These are phyloP conservation scores for Pseudomyrmex cubaensis DNA, from an alignment of 1,140 invertebrate genomes.

Conservation along the genomic window DNA sequence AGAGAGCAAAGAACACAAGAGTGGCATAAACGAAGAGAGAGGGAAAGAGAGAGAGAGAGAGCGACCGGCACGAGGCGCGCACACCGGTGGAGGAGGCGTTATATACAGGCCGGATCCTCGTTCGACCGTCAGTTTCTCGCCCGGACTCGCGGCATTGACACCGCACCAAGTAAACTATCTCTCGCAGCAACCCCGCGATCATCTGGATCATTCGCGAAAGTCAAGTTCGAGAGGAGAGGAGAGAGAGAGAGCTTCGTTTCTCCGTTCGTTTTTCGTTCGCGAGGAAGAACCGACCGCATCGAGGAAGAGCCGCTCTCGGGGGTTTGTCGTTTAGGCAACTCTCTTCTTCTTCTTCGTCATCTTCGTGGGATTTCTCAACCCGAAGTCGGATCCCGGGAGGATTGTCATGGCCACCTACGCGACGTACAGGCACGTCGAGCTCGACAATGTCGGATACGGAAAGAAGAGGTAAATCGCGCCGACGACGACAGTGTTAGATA, in stretches of 20 bases:
- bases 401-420: constrained; percentile 88
- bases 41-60: constrained; percentile 37
- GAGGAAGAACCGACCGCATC: not conserved
- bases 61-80: constrained; percentile 28
- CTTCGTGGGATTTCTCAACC: not conserved
- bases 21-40: not conserved
- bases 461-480: constrained; percentile 87
- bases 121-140: constrained; percentile 76
- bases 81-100: constrained; percentile 69
- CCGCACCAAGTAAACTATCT: not conserved
- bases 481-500: not conserved
- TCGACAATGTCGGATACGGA: constrained; percentile 89
- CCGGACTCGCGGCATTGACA: constrained; percentile 64
- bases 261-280: not conserved
- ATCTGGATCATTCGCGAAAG: not conserved
- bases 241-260: too few relatives aligned
- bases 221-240: not conserved
- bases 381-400: constrained; percentile 23
- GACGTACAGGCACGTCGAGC: constrained; percentile 89
- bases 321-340: not conserved
- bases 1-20: constrained; percentile 14
- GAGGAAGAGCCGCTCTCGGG: not conserved
- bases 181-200: constrained; percentile 3
- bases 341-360: not conserved
- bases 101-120: constrained; percentile 73